Evolutionary conservation across 2,113 vertebrate species (phyloP), one percentile per base, ranked within the genome.

Genomic region (Lophochroa leadbeateri): DNA sequence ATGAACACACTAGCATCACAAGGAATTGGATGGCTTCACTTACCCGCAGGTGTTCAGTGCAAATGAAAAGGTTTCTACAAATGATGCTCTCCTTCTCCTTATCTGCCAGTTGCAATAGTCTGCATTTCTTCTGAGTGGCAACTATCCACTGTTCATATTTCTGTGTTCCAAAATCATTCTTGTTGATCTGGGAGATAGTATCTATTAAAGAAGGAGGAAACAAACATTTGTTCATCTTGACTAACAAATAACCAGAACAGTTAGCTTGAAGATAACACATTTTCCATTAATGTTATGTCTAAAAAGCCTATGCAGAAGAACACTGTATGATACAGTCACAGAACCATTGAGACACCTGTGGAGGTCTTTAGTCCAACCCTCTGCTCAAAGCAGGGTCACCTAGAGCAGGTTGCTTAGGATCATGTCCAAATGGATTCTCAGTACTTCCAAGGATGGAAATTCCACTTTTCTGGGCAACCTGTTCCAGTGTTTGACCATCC

Each of bases 61-160:
- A 98, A 89, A 98, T 92, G 84, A 98, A 99, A 39, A 98, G 95
- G 2, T 96, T 70, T 91, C 94, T 97, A 79, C 98, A 99, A 60
- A 98, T 85, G 33, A 65, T 93, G 64, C 97, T 98, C 76, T 98
- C 98, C 75, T 98, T 86, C 10, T 98, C 94, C 53, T 97, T 96
- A 55, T 98, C 92, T 3, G 55, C 39, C 89, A 98, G 72, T 46
- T 92, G 85, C 49, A 99, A 94, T 18, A 98, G 83, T 11, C n/a
- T 82, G 68, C 97, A 98, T 5, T 82, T 97, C 88, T 98, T 98
- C 91, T 99, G 98, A 50, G 98, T 95, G 3, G 33, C 64, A 43
- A 98, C 68, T 9, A 98, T 98, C 98, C 98, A 98, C 0, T 98
- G 98, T 75, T 99, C 98, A 8, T 98, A 99, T 49, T 93, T 98